Percentiles rank a stretch among this genome's conserved stretches.
These are phyloP conservation scores for Oncopodura yosiiana DNA, from an alignment of 1,140 invertebrate species.

Conservation along the genomic window DNA sequence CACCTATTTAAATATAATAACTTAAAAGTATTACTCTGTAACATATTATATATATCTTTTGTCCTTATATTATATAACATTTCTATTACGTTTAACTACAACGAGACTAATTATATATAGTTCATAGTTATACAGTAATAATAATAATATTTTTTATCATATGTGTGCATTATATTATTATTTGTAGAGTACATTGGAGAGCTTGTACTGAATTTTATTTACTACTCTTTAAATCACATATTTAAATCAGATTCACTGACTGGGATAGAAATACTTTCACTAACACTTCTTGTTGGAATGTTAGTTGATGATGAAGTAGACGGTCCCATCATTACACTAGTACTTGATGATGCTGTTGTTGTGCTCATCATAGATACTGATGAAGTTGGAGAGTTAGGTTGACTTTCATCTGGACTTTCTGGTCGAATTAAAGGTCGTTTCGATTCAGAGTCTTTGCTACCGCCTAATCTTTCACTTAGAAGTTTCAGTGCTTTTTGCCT, in stretches of 20 bases:
- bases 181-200: constrained; percentile 3
- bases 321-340: not conserved
- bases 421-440: constrained; percentile 24
- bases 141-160: no score
- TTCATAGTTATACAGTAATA: no score
- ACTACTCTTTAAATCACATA: not conserved
- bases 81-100: no score
- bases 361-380: not conserved
- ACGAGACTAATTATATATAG: no score
- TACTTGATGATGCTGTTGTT: not conserved
- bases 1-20: no score
- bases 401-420: constrained; percentile 13
- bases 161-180: no score
- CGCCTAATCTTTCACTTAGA: constrained; percentile 77
- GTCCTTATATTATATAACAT: no score
- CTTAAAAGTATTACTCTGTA: no score
- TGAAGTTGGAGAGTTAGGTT: not conserved
- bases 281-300: no score
- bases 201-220: not conserved
- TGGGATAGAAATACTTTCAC: no score
- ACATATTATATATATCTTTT: no score
- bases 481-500: constrained; percentile 93
- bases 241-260: not conserved
- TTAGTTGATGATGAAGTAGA: not conserved
- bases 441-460: constrained; percentile 13